Base-by-base conservation (phyloP, 2,113 vertebrate species). In the Coturnix japonica region DNA sequence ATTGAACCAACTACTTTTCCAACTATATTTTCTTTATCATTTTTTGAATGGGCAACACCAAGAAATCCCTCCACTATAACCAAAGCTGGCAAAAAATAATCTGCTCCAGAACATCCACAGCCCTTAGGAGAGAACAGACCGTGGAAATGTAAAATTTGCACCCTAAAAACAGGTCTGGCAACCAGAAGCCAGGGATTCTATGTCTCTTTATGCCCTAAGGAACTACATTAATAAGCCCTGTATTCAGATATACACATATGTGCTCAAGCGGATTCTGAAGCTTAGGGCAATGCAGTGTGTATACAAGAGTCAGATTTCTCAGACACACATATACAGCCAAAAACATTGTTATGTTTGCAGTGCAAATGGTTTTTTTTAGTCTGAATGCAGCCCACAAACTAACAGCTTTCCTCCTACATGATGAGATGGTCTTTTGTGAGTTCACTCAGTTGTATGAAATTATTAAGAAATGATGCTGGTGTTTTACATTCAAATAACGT, bases 401-500 rank as follows among this genome's bases (percentile, higher is more conserved):
- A 65, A 47, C 47, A 63, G 22, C 28, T 75, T 49, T 67, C 35
- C 22, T 60, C 59, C 35, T 86, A 54, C 63, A 74, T 28, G 81
- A 72, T 13, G 26, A 59, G 19, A 33, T 53, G 39, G 28, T 44
- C 43, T 75, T 46, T 85, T 33, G 37, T 51, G 30, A 23, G 39
- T 44, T 80, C 64, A 56, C 43, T 56, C 35, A 33, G 51, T 51
- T 79, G 23, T 44, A 83, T 73, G 64, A 79, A 89, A 79, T 69
- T 6, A 54, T 59, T 54, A 71, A 47, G 69, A 69, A 64, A 13
- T 21, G 3, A 64, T 54, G 23, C 11, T 41, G 28, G 10, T 56
- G 26, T 44, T 79, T 65, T 57, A 74, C 26, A 31, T 70, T 78
- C 46, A 71, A 33, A 54, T n/a, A 63, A 31, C 14, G 16, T 47